phyloP scores from a whole-genome alignment of 23 tunicate species.

The Botrylloides violaceus region DNA sequence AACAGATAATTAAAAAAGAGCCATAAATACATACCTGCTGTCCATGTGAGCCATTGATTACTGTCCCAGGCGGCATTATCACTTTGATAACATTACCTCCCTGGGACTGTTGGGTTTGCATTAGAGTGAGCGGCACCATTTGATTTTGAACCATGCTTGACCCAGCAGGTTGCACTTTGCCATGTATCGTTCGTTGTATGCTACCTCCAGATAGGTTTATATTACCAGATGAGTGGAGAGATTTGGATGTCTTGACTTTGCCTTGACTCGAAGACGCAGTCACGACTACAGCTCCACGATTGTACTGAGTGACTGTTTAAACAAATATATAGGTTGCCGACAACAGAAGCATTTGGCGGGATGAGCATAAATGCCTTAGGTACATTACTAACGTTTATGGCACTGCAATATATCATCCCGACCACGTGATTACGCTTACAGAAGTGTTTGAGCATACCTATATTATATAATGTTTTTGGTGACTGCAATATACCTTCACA shows the following conservation, averaged over 20 bases:
- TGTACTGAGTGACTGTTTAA: no score
- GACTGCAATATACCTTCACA: no score
- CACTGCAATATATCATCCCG: no score
- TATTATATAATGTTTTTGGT: no score
- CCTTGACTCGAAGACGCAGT: neutral
- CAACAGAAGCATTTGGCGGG: no score
- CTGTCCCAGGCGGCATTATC: slow-evolving; percentile 14
- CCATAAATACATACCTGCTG: neutral
- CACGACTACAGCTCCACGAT: no score
- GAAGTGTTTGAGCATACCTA: no score
- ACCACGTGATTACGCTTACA: no score
- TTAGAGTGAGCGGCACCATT: neutral
- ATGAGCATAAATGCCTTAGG: no score
- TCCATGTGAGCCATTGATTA: neutral
- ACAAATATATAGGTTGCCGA: no score
- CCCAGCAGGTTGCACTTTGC: neutral
- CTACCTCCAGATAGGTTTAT: neutral
- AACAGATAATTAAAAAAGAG: no score
- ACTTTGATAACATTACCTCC: slow-evolving; percentile 19
- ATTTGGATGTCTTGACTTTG: neutral
- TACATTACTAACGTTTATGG: no score
- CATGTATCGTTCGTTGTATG: neutral
- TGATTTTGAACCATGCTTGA: neutral
- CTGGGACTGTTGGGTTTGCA: slow-evolving; percentile 12
- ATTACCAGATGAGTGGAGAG: neutral